A percentile compares a stretch with the other conserved stretches of the same genome.
Evolutionary conservation across 2,113 vertebrate species (phyloP).

Genomic region (Syngnathus scovelli): DNA sequence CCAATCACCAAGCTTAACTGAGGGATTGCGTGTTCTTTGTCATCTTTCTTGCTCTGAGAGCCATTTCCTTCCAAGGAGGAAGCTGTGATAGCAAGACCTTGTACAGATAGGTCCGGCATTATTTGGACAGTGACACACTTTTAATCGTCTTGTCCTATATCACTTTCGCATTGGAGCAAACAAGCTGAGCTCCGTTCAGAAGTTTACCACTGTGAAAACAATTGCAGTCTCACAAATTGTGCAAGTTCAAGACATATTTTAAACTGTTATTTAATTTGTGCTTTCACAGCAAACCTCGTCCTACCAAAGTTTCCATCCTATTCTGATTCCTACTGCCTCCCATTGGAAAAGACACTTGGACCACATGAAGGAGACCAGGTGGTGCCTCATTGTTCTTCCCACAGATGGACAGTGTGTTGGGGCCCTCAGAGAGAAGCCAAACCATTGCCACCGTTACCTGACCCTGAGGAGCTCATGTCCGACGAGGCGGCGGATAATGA

Average conservation of each 20-base stretch:
- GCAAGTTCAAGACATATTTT: not conserved
- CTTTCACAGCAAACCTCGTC: slow-evolving; percentile 38
- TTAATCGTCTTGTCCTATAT: not conserved
- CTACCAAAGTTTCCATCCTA: slow-evolving; percentile 40
- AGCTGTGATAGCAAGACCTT: slow-evolving; percentile 41
- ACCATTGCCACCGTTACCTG: slow-evolving; percentile 86
- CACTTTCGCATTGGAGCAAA: not conserved
- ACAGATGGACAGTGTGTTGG: slow-evolving; percentile 72
- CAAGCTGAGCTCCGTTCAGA: not conserved
- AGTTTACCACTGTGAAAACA: not conserved
- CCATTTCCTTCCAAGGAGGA: slow-evolving; percentile 24
- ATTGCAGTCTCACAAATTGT: not conserved
- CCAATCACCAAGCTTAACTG: slow-evolving; percentile 7
- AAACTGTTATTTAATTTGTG: not conserved
- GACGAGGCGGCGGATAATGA: slow-evolving; percentile 85
- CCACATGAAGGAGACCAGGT: slow-evolving; percentile 73
- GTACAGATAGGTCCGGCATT: not conserved
- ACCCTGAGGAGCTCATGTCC: slow-evolving; percentile 66
- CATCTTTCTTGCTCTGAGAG: slow-evolving; percentile 42
- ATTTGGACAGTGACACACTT: not conserved
- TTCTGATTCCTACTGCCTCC: slow-evolving; percentile 43
- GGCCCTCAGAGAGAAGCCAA: slow-evolving; percentile 74
- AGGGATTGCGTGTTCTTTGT: slow-evolving; percentile 38
- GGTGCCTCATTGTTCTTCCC: slow-evolving; percentile 68
- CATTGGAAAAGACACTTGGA: slow-evolving; percentile 35